A percentile compares a stretch with the other conserved stretches of the same genome.
phyloP scores from a whole-genome alignment of 2,797 vertebrate species.

The Darevskia nairensis region DNA sequence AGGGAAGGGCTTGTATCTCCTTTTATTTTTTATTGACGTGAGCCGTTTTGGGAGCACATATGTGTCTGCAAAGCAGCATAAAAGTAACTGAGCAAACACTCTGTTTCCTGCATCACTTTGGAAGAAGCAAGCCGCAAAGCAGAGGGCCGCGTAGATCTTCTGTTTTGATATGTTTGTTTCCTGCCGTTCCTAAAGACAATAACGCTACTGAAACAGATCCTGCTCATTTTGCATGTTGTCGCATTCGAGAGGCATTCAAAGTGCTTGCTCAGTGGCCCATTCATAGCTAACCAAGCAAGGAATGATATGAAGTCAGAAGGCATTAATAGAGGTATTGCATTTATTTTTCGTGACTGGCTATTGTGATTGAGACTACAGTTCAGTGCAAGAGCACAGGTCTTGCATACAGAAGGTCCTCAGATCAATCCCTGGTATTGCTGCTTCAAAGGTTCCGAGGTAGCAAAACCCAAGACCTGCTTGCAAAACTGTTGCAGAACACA shows the following conservation, averaged over 20 bases:
- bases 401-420: not conserved
- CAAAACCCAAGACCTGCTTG: not conserved
- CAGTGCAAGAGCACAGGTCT: not conserved
- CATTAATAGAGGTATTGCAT: not conserved
- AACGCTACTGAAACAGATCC: not conserved
- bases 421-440: not conserved
- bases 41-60: not conserved
- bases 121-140: not conserved
- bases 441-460: not conserved
- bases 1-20: not conserved
- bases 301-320: not conserved
- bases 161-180: not conserved
- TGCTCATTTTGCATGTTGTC: not conserved
- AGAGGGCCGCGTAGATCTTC: not conserved
- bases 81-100: not conserved
- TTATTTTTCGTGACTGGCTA: not conserved
- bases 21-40: not conserved
- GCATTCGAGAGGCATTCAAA: not conserved
- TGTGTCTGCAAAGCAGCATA: not conserved
- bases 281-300: not conserved
- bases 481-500: not conserved
- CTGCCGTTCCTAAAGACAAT: constrained; percentile 8
- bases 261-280: not conserved
- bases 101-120: not conserved
- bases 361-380: not conserved